Evolutionary conservation across 2,888 invertebrate species (phyloP), one percentile per base, ranked within the genome.

Genomic region (Rosalia funebris): DNA sequence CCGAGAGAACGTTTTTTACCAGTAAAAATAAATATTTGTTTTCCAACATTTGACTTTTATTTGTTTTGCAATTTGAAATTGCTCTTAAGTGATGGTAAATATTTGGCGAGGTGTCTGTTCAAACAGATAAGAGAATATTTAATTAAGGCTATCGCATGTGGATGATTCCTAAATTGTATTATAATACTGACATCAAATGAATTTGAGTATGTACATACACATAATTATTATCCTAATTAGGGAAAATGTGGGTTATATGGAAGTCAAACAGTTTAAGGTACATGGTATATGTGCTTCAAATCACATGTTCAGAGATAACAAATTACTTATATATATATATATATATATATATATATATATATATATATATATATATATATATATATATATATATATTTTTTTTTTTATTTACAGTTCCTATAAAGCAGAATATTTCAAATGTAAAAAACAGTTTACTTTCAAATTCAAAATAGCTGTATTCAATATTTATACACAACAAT

Each of bases 21-120:
- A 37, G 48, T 42, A 20, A 45, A 54, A 66, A 65, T 65, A 65
- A 65, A 66, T 63, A 63, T 63, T 63, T 66, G 63, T 66, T 66
- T 60, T 62, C 45, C 17, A 50, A 54, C 16, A n/a, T 17, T 36
- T 52, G 39, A 44, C 41, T 45, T 54, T 65, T 62, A 61, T 64
- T 64, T 52, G 16, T 44, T 62, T 39, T 58, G 47, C 20, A 42
- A 57, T 57, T 44, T 54, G 47, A 41, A 32, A 44, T 32, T 34
- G 39, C 34, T 44, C 15, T 39, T 45, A 20, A 53, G 37, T 37
- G 34, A 56, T 19, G 31, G 53, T 44, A 60, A 60, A 57, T 52
- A 60, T 60, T 56, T 57, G 52, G 46, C 16, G 20, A 48, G 50
- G 36, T 55, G 53, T 55, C 37, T 36, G 4, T n/a, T n/a, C n/a